Conservation (phyloP, 2,797 vertebrate species). For the Notolabrus celidotus region DNA sequence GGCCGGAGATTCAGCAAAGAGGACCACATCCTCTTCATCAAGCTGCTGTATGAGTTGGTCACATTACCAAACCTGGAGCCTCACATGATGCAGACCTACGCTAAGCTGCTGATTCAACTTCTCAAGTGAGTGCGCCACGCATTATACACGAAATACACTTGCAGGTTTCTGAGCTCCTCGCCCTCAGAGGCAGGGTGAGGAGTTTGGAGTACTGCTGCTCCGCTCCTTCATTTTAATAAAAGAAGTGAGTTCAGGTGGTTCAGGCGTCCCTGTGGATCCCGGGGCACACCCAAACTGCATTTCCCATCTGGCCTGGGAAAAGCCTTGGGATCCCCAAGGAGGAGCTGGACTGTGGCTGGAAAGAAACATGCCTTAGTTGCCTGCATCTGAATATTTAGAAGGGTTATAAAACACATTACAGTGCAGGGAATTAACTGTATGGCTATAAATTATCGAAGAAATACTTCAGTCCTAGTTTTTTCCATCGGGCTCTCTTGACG, state of each 20-base stretch:
- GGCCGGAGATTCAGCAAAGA: slow-evolving; percentile 97
- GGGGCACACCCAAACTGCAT: slow-evolving; percentile 14
- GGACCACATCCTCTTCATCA: slow-evolving; percentile 96
- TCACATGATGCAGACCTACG: slow-evolving; percentile 96
- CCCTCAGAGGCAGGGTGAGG: too few relatives aligned
- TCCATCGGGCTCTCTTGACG: neutral
- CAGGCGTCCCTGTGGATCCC: slow-evolving; percentile 2
- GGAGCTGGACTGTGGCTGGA: neutral
- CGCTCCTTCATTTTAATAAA: neutral
- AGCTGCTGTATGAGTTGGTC: slow-evolving; percentile 94
- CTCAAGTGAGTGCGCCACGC: slow-evolving; percentile 90
- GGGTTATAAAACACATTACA: neutral
- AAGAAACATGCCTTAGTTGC: neutral
- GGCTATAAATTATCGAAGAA: slow-evolving; percentile 12
- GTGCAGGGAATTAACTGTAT: slow-evolving; percentile 6
- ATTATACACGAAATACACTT: neutral
- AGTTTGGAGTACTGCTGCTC: neutral
- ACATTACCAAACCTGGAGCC: slow-evolving; percentile 95
- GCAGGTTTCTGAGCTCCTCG: neutral
- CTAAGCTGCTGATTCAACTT: slow-evolving; percentile 93
- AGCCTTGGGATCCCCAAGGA: slow-evolving; percentile 32
- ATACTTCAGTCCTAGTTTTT: neutral
- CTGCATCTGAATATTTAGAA: slow-evolving; percentile 2
- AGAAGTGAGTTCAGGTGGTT: slow-evolving; percentile 10
- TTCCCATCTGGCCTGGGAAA: slow-evolving; percentile 28